phyloP scores from a whole-genome alignment of 2,797 vertebrate genomes.

The Eulemur rubriventer region DNA sequence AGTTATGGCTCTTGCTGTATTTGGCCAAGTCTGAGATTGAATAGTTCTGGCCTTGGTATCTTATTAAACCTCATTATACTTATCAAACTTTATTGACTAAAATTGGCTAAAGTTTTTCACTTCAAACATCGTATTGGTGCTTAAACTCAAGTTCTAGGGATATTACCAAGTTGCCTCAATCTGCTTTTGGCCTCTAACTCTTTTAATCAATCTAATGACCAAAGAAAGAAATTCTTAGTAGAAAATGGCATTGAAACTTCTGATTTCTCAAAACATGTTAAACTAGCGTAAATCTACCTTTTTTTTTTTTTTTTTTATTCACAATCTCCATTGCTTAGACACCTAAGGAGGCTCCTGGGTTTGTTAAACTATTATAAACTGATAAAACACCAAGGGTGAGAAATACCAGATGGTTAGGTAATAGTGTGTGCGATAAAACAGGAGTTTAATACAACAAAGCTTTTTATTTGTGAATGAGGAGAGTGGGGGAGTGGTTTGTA shows the following conservation, averaged over 20 bases:
- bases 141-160: neutral
- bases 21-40: neutral
- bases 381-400: neutral
- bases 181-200: neutral
- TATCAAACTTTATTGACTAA: neutral
- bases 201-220: neutral
- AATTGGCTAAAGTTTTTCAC: neutral
- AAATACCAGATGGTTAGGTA: neutral
- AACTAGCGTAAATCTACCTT: neutral
- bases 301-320: neutral
- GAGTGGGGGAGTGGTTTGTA: neutral
- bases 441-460: neutral
- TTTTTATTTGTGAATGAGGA: neutral
- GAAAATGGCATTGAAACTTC: neutral
- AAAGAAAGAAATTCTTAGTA: neutral
- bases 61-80: neutral
- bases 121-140: neutral
- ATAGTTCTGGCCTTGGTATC: neutral
- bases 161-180: neutral
- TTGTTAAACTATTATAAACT: neutral
- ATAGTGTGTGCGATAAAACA: neutral
- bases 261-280: neutral
- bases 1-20: neutral
- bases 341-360: neutral
- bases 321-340: neutral